These are phyloP conservation scores for Rapana venosa DNA, from an alignment of 2,888 invertebrate species.

Conservation along the genomic window DNA sequence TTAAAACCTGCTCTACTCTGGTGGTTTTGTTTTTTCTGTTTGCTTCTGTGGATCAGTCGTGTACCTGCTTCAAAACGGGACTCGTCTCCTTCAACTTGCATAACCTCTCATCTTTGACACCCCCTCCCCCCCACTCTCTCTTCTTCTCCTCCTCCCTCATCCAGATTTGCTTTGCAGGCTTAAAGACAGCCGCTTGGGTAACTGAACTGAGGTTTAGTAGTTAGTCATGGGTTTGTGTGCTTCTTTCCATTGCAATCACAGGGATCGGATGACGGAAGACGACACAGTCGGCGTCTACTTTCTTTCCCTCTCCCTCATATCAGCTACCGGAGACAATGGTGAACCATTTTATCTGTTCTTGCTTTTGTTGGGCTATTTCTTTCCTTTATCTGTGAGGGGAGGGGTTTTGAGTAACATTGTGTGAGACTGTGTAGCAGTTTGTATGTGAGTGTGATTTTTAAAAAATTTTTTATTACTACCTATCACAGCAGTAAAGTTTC, in stretches of 20 bases:
- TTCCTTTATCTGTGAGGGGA: background rate
- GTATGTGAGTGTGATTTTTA: background rate
- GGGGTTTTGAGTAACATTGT: background rate
- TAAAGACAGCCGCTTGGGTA: background rate
- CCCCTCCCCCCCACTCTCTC: background rate
- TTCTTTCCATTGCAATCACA: conserved; percentile 54
- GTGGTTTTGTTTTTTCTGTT: background rate
- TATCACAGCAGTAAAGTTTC: too few relatives aligned
- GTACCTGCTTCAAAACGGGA: background rate
- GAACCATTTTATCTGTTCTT: conserved; percentile 48
- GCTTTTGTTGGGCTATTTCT: background rate
- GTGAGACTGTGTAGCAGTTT: background rate
- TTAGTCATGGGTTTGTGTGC: conserved; percentile 28
- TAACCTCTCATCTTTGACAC: background rate
- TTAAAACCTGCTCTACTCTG: too few relatives aligned
- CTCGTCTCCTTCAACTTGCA: background rate
- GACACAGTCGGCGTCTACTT: conserved; percentile 73
- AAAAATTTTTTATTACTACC: too few relatives aligned
- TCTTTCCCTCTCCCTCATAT: conserved; percentile 71
- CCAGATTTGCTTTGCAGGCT: background rate
- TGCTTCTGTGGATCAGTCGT: background rate
- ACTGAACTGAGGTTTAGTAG: too few relatives aligned
- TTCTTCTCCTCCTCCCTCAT: background rate
- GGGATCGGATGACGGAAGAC: conserved; percentile 77
- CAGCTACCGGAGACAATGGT: conserved; percentile 73